A percentile compares a stretch with the other conserved stretches of the same genome.
Conservation (phyloP, 2,888 invertebrate species). For the Eristalis intricaria region DNA sequence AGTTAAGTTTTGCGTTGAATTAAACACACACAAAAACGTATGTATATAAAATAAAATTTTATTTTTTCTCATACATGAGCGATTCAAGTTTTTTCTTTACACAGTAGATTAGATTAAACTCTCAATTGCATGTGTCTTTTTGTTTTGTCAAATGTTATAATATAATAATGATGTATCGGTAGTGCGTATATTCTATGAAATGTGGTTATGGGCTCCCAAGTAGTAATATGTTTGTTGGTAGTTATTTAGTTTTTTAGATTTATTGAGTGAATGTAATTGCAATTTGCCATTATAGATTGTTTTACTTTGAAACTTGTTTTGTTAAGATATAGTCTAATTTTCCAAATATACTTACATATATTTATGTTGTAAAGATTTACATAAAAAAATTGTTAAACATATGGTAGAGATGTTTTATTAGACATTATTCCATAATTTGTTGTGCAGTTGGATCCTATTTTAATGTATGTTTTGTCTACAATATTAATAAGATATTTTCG, state of each 20-base stretch:
- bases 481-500: neutral
- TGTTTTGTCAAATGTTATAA: conserved; percentile 69
- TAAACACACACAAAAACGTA: conserved; percentile 8
- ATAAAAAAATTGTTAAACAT: conserved; percentile 22
- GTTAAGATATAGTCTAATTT: conserved; percentile 1
- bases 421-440: neutral
- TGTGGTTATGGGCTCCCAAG: conserved; percentile 74
- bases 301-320: neutral
- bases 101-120: conserved; percentile 11
- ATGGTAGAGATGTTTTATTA: conserved; percentile 44
- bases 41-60: conserved; percentile 23
- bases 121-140: conserved; percentile 18
- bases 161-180: conserved; percentile 26
- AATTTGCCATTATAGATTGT: conserved; percentile 2
- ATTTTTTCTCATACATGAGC: conserved; percentile 17
- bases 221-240: neutral
- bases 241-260: conserved; percentile 15
- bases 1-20: conserved; percentile 14
- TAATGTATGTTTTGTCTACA: neutral
- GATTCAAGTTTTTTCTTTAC: conserved; percentile 17
- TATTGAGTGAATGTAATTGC: neutral
- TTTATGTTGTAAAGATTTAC: neutral
- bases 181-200: conserved; percentile 53
- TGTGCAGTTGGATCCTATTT: neutral
- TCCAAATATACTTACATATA: neutral